phyloP scores from a whole-genome alignment of 2,797 vertebrate genomes.

The Toxotes lorentzi region DNA sequence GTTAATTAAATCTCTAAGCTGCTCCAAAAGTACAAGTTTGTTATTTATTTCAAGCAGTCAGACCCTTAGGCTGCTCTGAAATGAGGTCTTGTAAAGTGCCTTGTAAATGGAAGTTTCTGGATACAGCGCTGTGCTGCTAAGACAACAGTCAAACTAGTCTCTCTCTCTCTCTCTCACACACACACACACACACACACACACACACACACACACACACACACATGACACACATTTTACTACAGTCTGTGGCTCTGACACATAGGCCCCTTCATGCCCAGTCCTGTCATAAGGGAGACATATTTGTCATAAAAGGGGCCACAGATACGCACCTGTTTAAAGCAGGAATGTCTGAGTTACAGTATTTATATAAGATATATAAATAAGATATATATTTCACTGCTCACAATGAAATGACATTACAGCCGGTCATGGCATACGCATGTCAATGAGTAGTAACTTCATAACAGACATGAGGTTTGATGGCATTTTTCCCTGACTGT shows the following conservation, averaged over 20 bases:
- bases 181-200: slow-evolving; percentile 24
- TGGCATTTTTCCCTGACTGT: background rate
- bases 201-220: slow-evolving; percentile 19
- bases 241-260: background rate
- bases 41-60: slow-evolving; percentile 21
- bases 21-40: slow-evolving; percentile 26
- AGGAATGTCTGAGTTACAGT: slow-evolving; percentile 20
- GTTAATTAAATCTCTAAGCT: slow-evolving; percentile 15
- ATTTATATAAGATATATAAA: background rate
- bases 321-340: slow-evolving; percentile 26
- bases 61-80: slow-evolving; percentile 21
- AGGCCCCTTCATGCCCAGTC: slow-evolving; percentile 8
- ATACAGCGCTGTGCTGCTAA: slow-evolving; percentile 52
- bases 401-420: background rate
- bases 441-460: background rate
- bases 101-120: slow-evolving; percentile 54
- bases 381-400: background rate
- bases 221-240: slow-evolving; percentile 42
- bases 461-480: background rate
- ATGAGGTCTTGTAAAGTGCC: slow-evolving; percentile 41
- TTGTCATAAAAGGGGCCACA: slow-evolving; percentile 22
- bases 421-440: background rate
- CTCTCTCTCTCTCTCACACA: background rate
- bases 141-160: slow-evolving; percentile 56
- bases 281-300: slow-evolving; percentile 15